Evolutionary conservation across 2,888 invertebrate species (phyloP).

Genomic region (Smittia sp.): DNA sequence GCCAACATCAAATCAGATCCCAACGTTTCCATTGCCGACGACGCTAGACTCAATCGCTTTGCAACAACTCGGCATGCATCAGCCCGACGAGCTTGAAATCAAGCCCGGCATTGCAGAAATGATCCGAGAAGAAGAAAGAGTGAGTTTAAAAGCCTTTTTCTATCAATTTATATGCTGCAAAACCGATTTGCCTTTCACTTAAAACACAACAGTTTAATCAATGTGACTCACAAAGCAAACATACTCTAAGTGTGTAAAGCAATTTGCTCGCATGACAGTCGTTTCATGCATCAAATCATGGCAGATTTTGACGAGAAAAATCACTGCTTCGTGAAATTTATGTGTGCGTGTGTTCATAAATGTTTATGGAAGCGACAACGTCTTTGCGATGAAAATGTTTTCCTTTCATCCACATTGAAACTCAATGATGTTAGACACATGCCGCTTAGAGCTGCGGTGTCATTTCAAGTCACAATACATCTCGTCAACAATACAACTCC

Average conservation of each 20-base stretch:
- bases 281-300: no score
- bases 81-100: conserved; percentile 82
- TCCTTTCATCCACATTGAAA: background rate
- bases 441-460: background rate
- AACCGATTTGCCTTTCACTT: background rate
- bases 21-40: conserved; percentile 48
- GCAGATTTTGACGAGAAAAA: no score
- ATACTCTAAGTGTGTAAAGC: background rate
- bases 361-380: no score
- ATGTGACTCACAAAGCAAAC: background rate
- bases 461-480: background rate
- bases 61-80: conserved; percentile 51
- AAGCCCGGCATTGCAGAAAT: conserved; percentile 93
- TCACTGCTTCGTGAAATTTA: no score
- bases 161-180: background rate
- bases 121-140: conserved; percentile 95
- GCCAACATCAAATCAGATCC: conserved; percentile 47
- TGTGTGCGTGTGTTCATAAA: no score
- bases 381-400: background rate
- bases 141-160: conserved; percentile 58
- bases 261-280: background rate
- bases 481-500: background rate
- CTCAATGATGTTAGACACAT: background rate
- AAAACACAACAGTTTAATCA: background rate
- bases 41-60: conserved; percentile 50